Evolutionary conservation across 2,888 invertebrate species (phyloP).

Genomic region (Drosophila merina): DNA sequence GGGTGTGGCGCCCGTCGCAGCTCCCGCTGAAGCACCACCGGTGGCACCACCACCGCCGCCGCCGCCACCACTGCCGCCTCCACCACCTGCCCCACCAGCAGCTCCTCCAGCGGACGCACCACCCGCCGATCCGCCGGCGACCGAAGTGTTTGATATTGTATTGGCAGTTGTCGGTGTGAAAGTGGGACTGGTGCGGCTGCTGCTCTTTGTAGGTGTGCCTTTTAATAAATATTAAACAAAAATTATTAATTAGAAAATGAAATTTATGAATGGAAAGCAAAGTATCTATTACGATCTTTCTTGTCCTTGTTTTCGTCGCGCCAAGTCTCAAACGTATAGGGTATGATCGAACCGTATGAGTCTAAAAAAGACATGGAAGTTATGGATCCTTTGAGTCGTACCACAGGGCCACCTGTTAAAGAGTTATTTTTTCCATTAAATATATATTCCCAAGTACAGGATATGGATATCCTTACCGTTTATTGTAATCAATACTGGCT

Average conservation of each 20-base stretch:
- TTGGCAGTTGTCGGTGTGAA: slow-evolving; percentile 85
- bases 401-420: slow-evolving; percentile 94
- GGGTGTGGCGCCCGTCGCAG: slow-evolving; percentile 3
- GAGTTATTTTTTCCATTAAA: neutral
- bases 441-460: neutral
- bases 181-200: slow-evolving; percentile 91
- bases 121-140: slow-evolving; percentile 53
- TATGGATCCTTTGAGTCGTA: slow-evolving; percentile 97
- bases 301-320: slow-evolving; percentile 90
- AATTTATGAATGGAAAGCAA: neutral
- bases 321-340: slow-evolving; percentile 96
- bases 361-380: slow-evolving; percentile 98
- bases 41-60: slow-evolving; percentile 16
- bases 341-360: slow-evolving; percentile 95
- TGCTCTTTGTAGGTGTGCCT: slow-evolving; percentile 89
- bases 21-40: slow-evolving; percentile 11
- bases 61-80: slow-evolving; percentile 7
- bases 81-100: slow-evolving; percentile 15
- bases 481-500: slow-evolving; percentile 94
- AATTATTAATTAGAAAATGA: slow-evolving; percentile 9
- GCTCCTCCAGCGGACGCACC: slow-evolving; percentile 11
- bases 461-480: slow-evolving; percentile 87
- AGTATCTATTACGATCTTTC: slow-evolving; percentile 80
- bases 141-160: slow-evolving; percentile 80
- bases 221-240: neutral